phyloP scores from a whole-genome alignment of 2,113 vertebrate species.

The Puffinus mauretanicus region DNA sequence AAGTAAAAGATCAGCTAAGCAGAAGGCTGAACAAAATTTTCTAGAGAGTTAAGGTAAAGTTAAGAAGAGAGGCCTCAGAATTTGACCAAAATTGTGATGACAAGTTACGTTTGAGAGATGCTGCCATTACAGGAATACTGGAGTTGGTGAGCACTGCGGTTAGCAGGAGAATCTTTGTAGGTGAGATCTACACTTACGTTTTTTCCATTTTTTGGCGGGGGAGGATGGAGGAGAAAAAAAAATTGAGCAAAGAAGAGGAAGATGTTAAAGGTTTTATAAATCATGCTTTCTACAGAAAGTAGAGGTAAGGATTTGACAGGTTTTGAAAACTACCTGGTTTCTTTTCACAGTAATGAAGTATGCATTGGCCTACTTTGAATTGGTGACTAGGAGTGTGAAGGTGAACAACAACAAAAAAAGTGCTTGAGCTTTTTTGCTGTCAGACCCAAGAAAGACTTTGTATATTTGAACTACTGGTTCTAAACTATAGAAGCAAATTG shows the following conservation, averaged over 20 bases:
- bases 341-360: neutral
- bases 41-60: neutral
- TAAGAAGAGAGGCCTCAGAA: neutral
- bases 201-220: accelerated
- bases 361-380: neutral
- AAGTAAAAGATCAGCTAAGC: neutral
- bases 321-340: neutral
- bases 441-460: neutral
- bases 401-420: neutral
- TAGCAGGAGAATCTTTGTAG: neutral
- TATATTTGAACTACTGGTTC: neutral
- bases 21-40: neutral
- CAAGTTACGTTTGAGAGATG: neutral
- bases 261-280: neutral
- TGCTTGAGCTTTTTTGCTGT: neutral
- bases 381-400: neutral
- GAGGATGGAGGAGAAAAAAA: neutral
- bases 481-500: neutral
- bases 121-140: neutral
- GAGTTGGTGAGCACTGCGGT: neutral
- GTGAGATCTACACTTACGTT: neutral
- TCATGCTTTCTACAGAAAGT: neutral
- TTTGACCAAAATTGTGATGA: neutral
- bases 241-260: neutral
- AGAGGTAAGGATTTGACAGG: neutral